Base-by-base conservation (phyloP, 2,113 vertebrate species). In the Tachysurus vachellii region DNA sequence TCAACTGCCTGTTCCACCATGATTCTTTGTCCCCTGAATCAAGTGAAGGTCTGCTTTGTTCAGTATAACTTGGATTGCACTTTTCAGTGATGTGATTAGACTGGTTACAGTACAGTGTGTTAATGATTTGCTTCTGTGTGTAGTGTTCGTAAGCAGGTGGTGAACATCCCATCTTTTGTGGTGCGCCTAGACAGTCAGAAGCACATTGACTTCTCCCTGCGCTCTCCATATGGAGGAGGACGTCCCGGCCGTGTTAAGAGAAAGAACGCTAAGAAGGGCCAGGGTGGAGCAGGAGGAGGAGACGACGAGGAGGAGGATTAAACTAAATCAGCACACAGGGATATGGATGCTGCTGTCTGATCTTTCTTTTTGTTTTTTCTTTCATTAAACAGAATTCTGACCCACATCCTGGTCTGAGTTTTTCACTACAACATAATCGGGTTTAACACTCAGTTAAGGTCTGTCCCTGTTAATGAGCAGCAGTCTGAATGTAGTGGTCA, bases 141-240 rank as follows among this genome's bases (percentile, higher is more conserved):
- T 91, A 98, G 97, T 88, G 97, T 98, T 80, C 96, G 97, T 80
- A 98, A 98, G 90, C 97, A 98, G 94, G 97, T 98, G 90, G 97
- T 98, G 91, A 98, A 98, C 93, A 97, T 98, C 93, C 97, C 97
- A 0, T 98, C 97, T 23, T 98, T 98, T 77, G 96, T 98, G 54
- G 97, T 98, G 80, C 96, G 97, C 54, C 94, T 98, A 94, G 97
- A 98, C 93, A 97, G 97, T 54, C 97, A 98, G 95, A 98, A 98
- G 91, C 97, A 98, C 94, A 98, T 98, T 0, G 97, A 98, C 94
- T 98, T 97, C 95, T 97, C 96, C 36, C 96, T 98, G 83, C 96
- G 97, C 44, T 98, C 97, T 16, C 97, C 97, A 0, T 98, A 98
- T 0, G 97, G 97, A 0, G 97, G 97, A 1, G 97, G 97, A 90